Base-by-base conservation (phyloP, 2,113 vertebrate species). In the Meleagris gallopavo region DNA sequence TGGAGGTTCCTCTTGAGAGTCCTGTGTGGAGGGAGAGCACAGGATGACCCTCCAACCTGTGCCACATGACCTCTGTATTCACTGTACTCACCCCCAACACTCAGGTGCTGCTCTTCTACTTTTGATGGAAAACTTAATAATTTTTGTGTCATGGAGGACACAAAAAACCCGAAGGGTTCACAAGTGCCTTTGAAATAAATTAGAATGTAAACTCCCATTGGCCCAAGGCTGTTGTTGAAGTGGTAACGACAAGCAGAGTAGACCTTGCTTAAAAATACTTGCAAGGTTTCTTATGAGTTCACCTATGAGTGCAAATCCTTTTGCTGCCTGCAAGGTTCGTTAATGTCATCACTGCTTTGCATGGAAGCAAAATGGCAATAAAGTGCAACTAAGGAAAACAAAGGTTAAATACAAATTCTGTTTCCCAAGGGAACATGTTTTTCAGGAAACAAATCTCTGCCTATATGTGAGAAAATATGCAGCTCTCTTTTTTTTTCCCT, bases 381-480 rank as follows among this genome's bases (percentile, higher is more conserved):
- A 5, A 43, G 34, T 75, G 29, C 54, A 89, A 67, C 36, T 83
- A 85, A 89, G 60, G 66, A 84, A 96, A 95, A 76, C 19, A 93
- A 89, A 86, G 30, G 9, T 79, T 94, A 95, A 84, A 60, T 71
- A 55, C 32, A 84, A 50, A 83, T 97, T 87, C 32, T 74, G 18
- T 17, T 81, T 96, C 83, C 72, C 24, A 64, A 77, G 60, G 48
- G 75, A 88, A 79, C 6, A 58, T 24, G 1, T 0, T 67, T 92
- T 91, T 65, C 32, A 62, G 55, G 50, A 95, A 90, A 89, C 7
- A 85, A 48, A 78, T 57, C 76, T 64, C 45, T 90, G 6, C 70
- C n/a, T 65, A 30, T 2, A 1, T 7, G 3, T 46, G 76, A 82
- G 54, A 82, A 91, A 88, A 81, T 54, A 46, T 21, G 9, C 11